Evolutionary conservation across 2,888 invertebrate genomes (phyloP), one percentile per base, ranked within the genome.

Genomic region (Epirrita christyi): DNA sequence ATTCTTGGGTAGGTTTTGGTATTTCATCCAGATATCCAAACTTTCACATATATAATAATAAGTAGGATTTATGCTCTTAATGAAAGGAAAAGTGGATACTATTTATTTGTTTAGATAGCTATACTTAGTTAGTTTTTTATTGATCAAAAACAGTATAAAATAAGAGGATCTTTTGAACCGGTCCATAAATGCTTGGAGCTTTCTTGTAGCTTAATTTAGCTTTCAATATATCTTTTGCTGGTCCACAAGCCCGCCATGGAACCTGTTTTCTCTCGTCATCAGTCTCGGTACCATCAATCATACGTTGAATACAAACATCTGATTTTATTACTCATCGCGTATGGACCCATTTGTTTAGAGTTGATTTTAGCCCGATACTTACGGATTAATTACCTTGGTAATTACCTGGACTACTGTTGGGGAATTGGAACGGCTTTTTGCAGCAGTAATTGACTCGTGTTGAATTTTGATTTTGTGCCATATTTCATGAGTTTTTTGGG

Each of bases 241-340:
- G 77, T 52, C 21, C 14, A 53, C 65, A 40, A 41, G 48, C 66
- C 27, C 55, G 38, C 48, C 28, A 45, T 8, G 61, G 59, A 84
- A 88, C 88, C 80, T 71, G 88, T 87, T 86, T 77, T 75, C 78
- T 68, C 78, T 74, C 71, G 67, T 79, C 77, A 78, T 75, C 75
- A 69, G 71, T 68, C 69, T 65, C 64, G 63, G 66, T 69, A 67
- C 75, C 76, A 87, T 87, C 86, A 83, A 88, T 88, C 86, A 86
- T 66, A 56, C 60, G 68, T 59, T 55, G 71, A 72, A 78, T 81
- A 78, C 82, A 83, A 84, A 81, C 82, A 81, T 78, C 70, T 72
- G 72, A 81, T 82, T 80, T 81, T 76, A 83, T 85, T 83, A 78
- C 76, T 80, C 81, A 76, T 82, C 77, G 76, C 67, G 43, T 40